phyloP scores from a whole-genome alignment of 2,113 vertebrate species.

The Alosa alosa region DNA sequence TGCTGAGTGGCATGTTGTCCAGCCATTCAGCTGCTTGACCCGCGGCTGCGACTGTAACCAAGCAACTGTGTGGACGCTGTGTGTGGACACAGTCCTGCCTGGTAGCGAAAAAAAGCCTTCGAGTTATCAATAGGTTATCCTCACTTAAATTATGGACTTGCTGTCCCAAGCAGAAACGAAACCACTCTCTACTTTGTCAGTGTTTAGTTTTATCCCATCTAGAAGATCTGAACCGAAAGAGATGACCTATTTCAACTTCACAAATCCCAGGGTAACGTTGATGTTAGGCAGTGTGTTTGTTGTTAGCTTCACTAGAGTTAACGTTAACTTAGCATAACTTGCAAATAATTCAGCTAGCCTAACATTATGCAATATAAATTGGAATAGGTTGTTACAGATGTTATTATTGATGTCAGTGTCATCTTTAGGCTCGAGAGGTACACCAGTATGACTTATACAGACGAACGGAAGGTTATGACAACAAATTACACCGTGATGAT shows the following conservation, averaged over 20 bases:
- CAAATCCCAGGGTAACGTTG: slow-evolving; percentile 47
- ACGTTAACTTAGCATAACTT: not conserved
- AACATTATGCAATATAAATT: too few relatives aligned
- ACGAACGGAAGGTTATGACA: slow-evolving; percentile 56
- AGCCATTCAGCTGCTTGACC: not conserved
- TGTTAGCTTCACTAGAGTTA: not conserved
- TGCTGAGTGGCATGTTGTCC: not conserved
- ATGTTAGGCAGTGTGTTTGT: not conserved
- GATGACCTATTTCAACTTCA: slow-evolving; percentile 54
- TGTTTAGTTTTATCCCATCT: slow-evolving; percentile 60
- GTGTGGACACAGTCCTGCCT: not conserved
- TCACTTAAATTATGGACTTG: slow-evolving; percentile 52
- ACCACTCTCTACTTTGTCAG: slow-evolving; percentile 51
- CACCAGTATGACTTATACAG: slow-evolving; percentile 60
- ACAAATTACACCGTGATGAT: slow-evolving; percentile 61
- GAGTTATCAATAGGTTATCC: not conserved
- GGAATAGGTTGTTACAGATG: not conserved
- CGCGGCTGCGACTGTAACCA: not conserved
- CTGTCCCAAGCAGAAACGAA: slow-evolving; percentile 41
- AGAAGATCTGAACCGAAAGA: slow-evolving; percentile 53
- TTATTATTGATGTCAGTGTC: not conserved
- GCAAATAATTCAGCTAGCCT: too few relatives aligned
- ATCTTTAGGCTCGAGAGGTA: slow-evolving; percentile 50
- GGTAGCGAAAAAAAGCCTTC: not conserved
- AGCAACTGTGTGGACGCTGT: slow-evolving; percentile 4